Base-by-base conservation (phyloP, 2,113 vertebrate genomes). In the Mungos mungo region DNA sequence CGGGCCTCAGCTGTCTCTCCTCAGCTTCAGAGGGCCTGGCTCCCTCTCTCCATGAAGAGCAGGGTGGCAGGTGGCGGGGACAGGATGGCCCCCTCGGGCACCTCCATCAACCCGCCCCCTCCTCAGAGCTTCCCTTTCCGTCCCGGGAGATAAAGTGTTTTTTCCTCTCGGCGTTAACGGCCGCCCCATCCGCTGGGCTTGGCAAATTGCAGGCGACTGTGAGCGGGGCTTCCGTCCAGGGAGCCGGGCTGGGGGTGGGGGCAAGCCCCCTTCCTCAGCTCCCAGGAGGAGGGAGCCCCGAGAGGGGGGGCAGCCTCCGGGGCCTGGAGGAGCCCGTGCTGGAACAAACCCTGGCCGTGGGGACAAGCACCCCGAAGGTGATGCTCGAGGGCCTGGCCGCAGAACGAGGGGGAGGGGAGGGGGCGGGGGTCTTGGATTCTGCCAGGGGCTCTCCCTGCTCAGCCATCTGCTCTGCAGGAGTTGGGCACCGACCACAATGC, bases 91-190 rank as follows among this genome's bases (percentile, higher is more conserved):
- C 84, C 69, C 2, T 15, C 0, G 0, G 1, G 31, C 74, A n/a
- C 69, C 60, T 72, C 98, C 86, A 38, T 27, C 83, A 52, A 89
- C 97, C 85, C 97, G 97, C 94, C 92, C 93, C 91, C 5, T 77
- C 97, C 97, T 97, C 86, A 50, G 97, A 98, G 98, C 97, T 98
- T 98, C 99, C 98, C 97, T 93, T 98, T 98, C 97, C 91, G 95
- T 84, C 88, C 0, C 0, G 25, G 63, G 98, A 98, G 98, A 98
- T 95, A 79, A 60, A 82, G 52, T 88, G 45, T 81, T 90, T 88
- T 86, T 93, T 82, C 35, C 63, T 68, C 29, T 80, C 6, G 1
- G 7, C 5, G 13, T 8, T 54, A 68, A 85, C 13, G 2, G 63
- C 65, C 0, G 15, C 31, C 91, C 85, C 41, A 9, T 65, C 76